A percentile compares a stretch with the other conserved stretches of the same genome.
phyloP scores from a whole-genome alignment of 2,113 vertebrate genomes.

The Colius striatus region DNA sequence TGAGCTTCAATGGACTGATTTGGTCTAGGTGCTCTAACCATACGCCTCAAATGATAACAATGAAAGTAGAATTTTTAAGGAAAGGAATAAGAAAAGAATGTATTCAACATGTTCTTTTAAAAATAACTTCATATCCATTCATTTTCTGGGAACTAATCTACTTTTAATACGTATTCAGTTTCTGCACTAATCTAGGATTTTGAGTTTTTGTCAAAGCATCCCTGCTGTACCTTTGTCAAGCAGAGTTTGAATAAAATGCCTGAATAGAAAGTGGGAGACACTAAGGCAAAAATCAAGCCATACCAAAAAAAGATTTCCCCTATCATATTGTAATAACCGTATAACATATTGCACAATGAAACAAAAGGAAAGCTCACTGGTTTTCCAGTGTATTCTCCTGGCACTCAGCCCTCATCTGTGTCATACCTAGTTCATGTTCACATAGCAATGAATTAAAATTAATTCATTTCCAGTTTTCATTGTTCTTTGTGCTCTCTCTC shows the following conservation, averaged over 20 bases:
- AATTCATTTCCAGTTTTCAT: background rate
- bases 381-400: background rate
- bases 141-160: background rate
- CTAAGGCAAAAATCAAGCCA: background rate
- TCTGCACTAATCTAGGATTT: conserved; percentile 2
- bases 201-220: background rate
- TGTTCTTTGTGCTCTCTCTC: background rate
- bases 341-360: background rate
- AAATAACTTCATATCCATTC: conserved; percentile 7
- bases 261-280: background rate
- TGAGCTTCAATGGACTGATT: background rate
- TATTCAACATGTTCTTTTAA: background rate
- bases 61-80: background rate
- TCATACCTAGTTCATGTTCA: background rate
- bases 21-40: background rate
- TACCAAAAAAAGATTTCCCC: background rate
- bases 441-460: background rate
- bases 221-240: background rate
- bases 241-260: background rate
- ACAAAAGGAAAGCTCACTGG: background rate
- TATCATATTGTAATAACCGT: background rate
- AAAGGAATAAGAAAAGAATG: background rate
- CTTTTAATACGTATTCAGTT: background rate
- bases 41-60: background rate
- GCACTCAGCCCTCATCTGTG: background rate